Conservation (phyloP, 2,113 vertebrate genomes). For the Myotis davidii region DNA sequence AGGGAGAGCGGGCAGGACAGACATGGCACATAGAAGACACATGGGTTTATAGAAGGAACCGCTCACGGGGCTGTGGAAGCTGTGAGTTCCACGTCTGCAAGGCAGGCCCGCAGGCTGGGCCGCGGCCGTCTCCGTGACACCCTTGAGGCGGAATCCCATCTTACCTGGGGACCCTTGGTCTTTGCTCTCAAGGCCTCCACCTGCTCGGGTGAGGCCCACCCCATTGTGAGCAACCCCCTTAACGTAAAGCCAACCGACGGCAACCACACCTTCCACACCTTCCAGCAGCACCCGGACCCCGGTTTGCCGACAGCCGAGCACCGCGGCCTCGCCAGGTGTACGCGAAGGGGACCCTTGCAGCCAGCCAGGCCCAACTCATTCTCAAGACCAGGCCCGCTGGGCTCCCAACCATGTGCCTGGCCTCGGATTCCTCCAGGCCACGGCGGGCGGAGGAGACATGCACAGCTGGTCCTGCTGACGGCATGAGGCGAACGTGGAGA, state of each 20-base stretch:
- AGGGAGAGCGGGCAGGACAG: neutral
- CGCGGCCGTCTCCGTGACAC: neutral
- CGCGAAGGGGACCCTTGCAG: neutral
- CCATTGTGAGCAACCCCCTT: neutral
- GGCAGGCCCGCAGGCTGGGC: neutral
- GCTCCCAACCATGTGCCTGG: neutral
- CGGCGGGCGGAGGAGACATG: neutral
- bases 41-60: neutral
- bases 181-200: neutral
- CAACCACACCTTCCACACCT: neutral
- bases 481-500: neutral
- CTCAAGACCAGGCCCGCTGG: neutral
- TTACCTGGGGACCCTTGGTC: neutral
- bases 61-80: neutral
- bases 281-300: accelerated
- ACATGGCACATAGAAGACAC: accelerated
- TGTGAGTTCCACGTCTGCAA: too few relatives aligned
- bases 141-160: neutral
- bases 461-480: neutral
- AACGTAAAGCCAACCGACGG: neutral
- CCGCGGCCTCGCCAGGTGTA: accelerated
- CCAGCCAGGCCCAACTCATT: accelerated
- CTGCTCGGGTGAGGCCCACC: neutral
- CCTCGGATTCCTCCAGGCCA: neutral
- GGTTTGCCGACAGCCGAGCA: accelerated